phyloP scores from a whole-genome alignment of 1,140 invertebrate species.

The Sycophaga agraensis region DNA sequence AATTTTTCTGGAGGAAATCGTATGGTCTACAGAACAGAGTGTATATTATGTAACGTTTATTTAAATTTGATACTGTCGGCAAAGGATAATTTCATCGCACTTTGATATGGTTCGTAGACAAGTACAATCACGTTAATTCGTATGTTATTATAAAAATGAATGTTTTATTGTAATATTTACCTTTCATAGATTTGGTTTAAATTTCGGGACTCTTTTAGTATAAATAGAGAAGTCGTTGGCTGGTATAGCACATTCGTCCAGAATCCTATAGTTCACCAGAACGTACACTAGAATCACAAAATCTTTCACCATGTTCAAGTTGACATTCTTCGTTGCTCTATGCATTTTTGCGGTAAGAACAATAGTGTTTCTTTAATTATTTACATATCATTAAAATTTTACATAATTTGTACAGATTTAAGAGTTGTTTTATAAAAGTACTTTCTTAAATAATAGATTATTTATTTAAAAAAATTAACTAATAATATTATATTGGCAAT shows the following conservation, averaged over 20 bases:
- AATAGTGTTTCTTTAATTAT: too few species aligned
- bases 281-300: neutral
- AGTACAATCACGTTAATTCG: neutral
- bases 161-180: neutral
- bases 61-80: neutral
- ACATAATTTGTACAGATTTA: too few species aligned
- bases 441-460: too few species aligned
- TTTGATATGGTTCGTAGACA: neutral
- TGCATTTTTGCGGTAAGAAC: conserved; percentile 6
- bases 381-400: too few species aligned
- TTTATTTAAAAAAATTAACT: too few species aligned
- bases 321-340: neutral
- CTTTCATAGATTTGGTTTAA: neutral
- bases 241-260: too few species aligned
- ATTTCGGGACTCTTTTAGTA: neutral
- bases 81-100: neutral
- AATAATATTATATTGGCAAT: too few species aligned
- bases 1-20: too few species aligned
- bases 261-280: neutral
- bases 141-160: neutral
- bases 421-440: too few species aligned
- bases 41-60: neutral
- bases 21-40: too few species aligned
- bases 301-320: conserved; percentile 9
- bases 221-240: neutral